These are phyloP conservation scores for Epinephelus cyanopodus DNA, from an alignment of 2,113 vertebrate genomes.

Conservation along the genomic window DNA sequence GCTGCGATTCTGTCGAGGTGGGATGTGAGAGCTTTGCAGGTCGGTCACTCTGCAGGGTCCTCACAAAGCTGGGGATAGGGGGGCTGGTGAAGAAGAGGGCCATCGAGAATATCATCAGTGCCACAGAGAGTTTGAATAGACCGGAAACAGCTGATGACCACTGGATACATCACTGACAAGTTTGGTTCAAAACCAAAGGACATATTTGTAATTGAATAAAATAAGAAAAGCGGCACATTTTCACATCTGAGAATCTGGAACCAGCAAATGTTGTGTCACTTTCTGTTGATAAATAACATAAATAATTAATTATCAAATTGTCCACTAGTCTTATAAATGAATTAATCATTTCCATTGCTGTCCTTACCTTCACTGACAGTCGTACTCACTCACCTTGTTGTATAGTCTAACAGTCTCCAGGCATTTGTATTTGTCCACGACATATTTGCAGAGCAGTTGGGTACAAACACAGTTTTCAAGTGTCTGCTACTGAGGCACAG, in stretches of 20 bases:
- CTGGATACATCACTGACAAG: too few relatives aligned
- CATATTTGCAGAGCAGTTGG: constrained; percentile 14
- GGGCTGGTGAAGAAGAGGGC: too few relatives aligned
- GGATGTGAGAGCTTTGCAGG: too few relatives aligned
- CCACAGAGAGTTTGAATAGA: too few relatives aligned
- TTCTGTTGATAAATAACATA: not conserved
- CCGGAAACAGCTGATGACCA: too few relatives aligned
- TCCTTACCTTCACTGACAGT: not conserved
- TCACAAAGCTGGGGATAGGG: too few relatives aligned
- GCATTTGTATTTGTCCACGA: not conserved
- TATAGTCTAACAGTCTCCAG: not conserved
- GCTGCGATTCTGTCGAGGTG: too few relatives aligned
- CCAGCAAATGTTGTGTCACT: too few relatives aligned
- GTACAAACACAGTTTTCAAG: constrained; percentile 14
- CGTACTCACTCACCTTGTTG: not conserved
- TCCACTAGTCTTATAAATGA: not conserved
- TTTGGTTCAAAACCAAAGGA: not conserved
- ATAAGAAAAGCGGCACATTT: not conserved
- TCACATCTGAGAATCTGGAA: not conserved
- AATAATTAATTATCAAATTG: not conserved
- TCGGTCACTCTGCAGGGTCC: too few relatives aligned
- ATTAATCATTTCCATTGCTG: not conserved
- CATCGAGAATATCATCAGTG: too few relatives aligned
- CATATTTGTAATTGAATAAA: too few relatives aligned
- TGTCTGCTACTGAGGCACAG: constrained; percentile 20